Evolutionary conservation across 2,888 invertebrate species (phyloP), one percentile per base, ranked within the genome.

Genomic region (Panorpa germanica): DNA sequence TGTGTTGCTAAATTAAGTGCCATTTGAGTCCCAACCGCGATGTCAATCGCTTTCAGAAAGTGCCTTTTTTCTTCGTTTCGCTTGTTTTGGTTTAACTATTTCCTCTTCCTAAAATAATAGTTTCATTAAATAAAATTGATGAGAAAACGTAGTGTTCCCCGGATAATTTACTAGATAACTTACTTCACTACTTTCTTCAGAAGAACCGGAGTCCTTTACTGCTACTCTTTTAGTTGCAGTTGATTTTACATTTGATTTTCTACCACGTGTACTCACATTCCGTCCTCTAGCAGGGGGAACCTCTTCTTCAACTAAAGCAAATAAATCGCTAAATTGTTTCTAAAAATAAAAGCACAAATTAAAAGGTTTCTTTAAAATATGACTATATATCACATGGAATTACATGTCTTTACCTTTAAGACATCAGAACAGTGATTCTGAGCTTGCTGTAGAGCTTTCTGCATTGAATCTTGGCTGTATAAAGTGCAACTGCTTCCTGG

Each of bases 11-110:
- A 11, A 11, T 59, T 52, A 52, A 47, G 47, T 49, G 52, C 52
- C 53, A 56, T 51, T 21, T 45, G 39, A 44, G 49, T 48, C 47
- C 45, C 44, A 49, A 43, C 46, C 53, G 50, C 52, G 58, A 56
- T 59, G 72, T 83, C 77, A 88, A 70, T 90, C 88, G 58, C 86
- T 88, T 57, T 90, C 90, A 40, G 82, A 85, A 51, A 81, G 73
- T 34, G 81, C 74, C 63, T 82, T 82, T 75, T 85, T 85, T 56
- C 88, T 67, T 50, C 85, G 80, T 56, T 88, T 90, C 37, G 82
- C 76, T 57, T 81, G 81, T 56, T 83, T 83, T 44, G 81, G 81
- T 57, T 85, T 85, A 14, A 82, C 75, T 48, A 85, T 76, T 59
- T 85, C 86, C 57, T 90, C 90, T 50, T 90, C 77, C 72, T 82